Evolutionary conservation across 2,113 vertebrate species (phyloP), one percentile per base, ranked within the genome.

Genomic region (Melanerpes formicivorus): DNA sequence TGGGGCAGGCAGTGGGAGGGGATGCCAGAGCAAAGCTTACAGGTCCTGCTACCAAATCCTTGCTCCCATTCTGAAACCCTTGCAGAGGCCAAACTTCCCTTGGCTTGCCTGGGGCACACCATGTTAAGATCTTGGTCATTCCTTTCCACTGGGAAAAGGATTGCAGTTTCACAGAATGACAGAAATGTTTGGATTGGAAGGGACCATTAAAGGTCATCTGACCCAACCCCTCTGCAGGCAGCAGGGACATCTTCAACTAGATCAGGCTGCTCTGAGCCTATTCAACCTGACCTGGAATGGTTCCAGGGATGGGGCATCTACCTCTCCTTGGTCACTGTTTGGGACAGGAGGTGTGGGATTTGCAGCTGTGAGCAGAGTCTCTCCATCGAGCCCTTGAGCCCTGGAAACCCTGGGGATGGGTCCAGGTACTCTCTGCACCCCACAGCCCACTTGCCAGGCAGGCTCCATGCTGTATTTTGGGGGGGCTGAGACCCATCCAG

Each of bases 361-460:
- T 50, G 27, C n/a, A 72, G n/a, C 21, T 30, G 8, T 5, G 12
- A 23, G 2, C 48, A 52, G 65, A 64, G 40, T 1, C 0, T 84
- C 30, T 56, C 17, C 60, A 18, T 55, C 0, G 2, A 88, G 50
- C 2, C 4, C 34, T 25, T 55, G 77, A 72, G 40, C 26, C 9
- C 18, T 6, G 0, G 34, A 21, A 87, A 10, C 0, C 5, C 63
- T 19, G 34, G 26, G 23, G 18, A n/a, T 0, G 0, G 29, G 3
- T 46, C 42, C 34, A 44, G 65, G 54, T n/a, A 78, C 19, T 26
- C 52, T 80, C 55, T 19, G 52, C 60, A 59, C 19, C 27, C 27
- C 14, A n/a, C 27, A 65, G 37, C 10, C 18, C 6, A 0, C 27
- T 70, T 73, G n/a, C 25, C 58, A 60, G 86, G 56, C 29, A 37